Percentiles rank a stretch among this genome's conserved stretches.
phyloP scores from a whole-genome alignment of 2,888 invertebrate species.

The Tetranychus truncatus region DNA sequence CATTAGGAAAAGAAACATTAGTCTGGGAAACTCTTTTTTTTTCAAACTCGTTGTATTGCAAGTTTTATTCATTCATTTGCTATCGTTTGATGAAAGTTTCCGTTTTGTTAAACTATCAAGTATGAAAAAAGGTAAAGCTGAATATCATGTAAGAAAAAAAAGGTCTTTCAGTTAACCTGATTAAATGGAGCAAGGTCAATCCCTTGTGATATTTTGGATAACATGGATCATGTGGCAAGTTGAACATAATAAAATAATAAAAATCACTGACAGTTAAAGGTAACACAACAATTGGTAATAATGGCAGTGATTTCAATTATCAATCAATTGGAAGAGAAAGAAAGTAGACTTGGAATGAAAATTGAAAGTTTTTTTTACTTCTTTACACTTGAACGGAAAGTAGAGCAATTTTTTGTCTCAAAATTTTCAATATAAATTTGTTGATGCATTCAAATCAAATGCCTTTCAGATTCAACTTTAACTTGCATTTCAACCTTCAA shows the following conservation, averaged over 20 bases:
- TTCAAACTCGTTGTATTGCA: not conserved
- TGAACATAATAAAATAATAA: not conserved
- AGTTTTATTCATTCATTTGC: not conserved
- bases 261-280: not conserved
- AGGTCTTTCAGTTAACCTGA: not conserved
- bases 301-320: too few relatives aligned
- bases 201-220: not conserved
- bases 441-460: conserved; percentile 2
- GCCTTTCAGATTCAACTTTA: not conserved
- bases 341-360: too few relatives aligned
- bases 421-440: not conserved
- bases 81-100: not conserved
- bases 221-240: not conserved
- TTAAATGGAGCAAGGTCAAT: not conserved
- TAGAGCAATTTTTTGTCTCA: too few relatives aligned
- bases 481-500: too few relatives aligned
- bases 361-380: too few relatives aligned
- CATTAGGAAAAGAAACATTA: not conserved
- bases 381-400: too few relatives aligned
- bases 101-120: not conserved
- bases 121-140: too few relatives aligned
- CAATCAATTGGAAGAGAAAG: too few relatives aligned
- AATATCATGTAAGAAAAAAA: too few relatives aligned
- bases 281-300: not conserved
- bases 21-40: not conserved